Conservation (phyloP, 2,113 vertebrate genomes). For the Brachyhypopomus occidentalis region DNA sequence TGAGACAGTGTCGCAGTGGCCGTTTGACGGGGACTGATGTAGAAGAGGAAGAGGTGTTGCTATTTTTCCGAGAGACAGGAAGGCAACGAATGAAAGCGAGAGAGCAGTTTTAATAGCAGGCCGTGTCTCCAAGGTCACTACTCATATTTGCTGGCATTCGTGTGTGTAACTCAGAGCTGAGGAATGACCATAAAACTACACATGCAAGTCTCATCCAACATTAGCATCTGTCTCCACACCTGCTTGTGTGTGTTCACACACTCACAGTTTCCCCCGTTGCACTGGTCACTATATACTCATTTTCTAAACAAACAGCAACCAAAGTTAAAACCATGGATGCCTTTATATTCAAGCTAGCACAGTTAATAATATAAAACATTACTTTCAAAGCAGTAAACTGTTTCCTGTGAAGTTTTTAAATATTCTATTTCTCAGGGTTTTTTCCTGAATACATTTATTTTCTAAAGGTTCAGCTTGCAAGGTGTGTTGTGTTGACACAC, state of each 20-base stretch:
- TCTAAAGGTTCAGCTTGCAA: background rate
- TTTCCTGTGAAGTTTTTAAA: slow-evolving; percentile 11
- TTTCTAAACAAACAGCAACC: background rate
- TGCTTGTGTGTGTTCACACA: slow-evolving; percentile 11
- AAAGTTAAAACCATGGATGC: background rate
- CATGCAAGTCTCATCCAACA: slow-evolving; percentile 35
- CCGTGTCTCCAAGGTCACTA: slow-evolving; percentile 24
- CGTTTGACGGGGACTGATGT: background rate
- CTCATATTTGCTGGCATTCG: slow-evolving; percentile 33
- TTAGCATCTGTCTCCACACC: slow-evolving; percentile 32
- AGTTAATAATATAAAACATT: slow-evolving; percentile 18
- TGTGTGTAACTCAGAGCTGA: slow-evolving; percentile 37
- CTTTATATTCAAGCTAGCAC: slow-evolving; percentile 8
- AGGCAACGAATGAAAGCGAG: slow-evolving; percentile 10
- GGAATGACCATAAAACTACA: slow-evolving; percentile 44
- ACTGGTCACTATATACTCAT: slow-evolving; percentile 9
- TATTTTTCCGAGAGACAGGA: background rate
- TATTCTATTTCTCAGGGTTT: background rate
- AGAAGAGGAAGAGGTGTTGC: background rate
- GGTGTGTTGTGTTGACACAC: background rate
- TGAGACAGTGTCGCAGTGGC: background rate
- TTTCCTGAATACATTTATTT: background rate
- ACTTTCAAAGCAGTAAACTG: background rate
- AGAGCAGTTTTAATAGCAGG: slow-evolving; percentile 19
- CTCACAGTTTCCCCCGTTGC: background rate